Percentiles rank a stretch among this genome's conserved stretches.
Conservation (phyloP, 2,797 vertebrate genomes). For the Dicrostonyx torquatus region DNA sequence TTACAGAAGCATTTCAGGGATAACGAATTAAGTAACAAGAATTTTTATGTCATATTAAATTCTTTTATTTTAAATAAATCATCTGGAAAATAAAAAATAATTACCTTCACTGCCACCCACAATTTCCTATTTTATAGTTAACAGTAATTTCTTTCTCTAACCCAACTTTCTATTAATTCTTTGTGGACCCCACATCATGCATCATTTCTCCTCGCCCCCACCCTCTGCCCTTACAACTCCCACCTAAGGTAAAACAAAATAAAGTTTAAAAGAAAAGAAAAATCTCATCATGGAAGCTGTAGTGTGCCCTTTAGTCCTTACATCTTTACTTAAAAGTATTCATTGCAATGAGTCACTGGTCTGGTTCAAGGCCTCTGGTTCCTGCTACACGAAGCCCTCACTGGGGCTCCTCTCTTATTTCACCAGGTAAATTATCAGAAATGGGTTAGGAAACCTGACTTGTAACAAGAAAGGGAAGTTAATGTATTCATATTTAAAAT, state of each 20-base stretch:
- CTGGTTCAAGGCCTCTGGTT: background rate
- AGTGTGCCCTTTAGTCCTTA: background rate
- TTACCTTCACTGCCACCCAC: background rate
- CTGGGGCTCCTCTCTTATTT: background rate
- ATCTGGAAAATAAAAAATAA: background rate
- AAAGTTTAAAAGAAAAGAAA: background rate
- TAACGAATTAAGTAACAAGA: background rate
- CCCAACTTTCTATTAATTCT: background rate
- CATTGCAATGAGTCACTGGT: background rate
- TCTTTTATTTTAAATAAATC: background rate
- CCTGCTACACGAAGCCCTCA: background rate
- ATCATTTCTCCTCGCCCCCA: background rate
- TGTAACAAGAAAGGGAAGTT: background rate
- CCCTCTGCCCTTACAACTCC: background rate
- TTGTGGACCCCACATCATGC: background rate
- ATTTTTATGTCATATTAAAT: background rate
- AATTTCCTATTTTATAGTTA: background rate
- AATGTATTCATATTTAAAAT: background rate
- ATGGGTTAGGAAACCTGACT: background rate
- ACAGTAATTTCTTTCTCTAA: background rate
- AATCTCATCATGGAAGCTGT: background rate
- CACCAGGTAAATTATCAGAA: background rate
- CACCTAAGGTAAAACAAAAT: background rate
- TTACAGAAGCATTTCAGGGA: background rate
- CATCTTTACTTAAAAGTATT: background rate